phyloP scores from a whole-genome alignment of 2,113 vertebrate species.

The Varanus salvator region DNA sequence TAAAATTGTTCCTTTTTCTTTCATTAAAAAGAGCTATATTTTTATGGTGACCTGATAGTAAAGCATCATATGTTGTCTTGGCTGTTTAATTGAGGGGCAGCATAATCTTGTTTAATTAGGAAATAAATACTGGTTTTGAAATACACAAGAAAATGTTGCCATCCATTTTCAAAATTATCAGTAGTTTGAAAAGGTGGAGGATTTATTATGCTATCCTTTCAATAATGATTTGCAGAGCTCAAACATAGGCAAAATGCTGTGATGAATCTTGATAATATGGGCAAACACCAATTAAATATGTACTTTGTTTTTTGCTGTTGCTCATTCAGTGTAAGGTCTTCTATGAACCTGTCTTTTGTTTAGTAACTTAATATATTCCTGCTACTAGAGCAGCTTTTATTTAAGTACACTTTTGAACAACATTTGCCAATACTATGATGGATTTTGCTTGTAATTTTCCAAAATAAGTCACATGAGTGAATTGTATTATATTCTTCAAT shows the following conservation, averaged over 20 bases:
- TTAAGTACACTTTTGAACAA: conserved; percentile 48
- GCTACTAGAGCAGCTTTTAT: conserved; percentile 44
- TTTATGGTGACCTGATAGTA: background rate
- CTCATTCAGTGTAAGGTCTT: conserved; percentile 4
- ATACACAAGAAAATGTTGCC: background rate
- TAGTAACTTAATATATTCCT: conserved; percentile 49
- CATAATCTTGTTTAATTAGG: conserved; percentile 24
- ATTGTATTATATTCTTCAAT: conserved; percentile 51
- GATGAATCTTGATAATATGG: conserved; percentile 1
- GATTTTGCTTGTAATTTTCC: conserved; percentile 50
- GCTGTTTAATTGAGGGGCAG: conserved; percentile 3
- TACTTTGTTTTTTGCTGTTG: background rate
- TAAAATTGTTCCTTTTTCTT: background rate
- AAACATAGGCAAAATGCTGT: background rate
- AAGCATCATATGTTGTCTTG: background rate
- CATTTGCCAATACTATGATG: conserved; percentile 33
- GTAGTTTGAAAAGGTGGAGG: conserved; percentile 8
- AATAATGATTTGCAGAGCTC: background rate
- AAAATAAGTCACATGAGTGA: conserved; percentile 53
- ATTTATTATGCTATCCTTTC: conserved; percentile 17
- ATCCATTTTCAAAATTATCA: conserved; percentile 11
- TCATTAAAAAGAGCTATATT: background rate
- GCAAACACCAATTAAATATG: conserved; percentile 17
- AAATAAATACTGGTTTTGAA: background rate
- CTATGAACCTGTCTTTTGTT: conserved; percentile 39